Percentiles rank a stretch among this genome's conserved stretches.
Conservation (phyloP, 2,797 vertebrate species). For the Danionella dracula region DNA sequence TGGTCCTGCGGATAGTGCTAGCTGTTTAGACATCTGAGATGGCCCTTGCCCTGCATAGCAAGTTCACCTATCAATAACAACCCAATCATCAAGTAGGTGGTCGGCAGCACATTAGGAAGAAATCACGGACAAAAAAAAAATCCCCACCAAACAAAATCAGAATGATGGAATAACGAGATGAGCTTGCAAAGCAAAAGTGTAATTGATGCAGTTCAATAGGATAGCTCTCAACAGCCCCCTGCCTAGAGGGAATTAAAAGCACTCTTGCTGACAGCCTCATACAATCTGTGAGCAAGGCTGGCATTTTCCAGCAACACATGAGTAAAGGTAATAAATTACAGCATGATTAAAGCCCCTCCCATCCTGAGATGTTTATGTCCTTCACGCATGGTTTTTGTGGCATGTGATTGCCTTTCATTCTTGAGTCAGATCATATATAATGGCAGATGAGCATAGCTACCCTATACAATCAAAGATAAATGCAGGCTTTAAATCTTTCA, state of each 20-base stretch:
- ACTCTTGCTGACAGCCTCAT: conserved; percentile 6
- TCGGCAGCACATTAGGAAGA: neutral
- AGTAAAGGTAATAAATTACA: conserved; percentile 16
- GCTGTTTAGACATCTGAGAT: conserved; percentile 1
- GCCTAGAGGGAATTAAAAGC: conserved; percentile 33
- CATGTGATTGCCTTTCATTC: conserved; percentile 29
- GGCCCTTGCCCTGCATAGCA: neutral
- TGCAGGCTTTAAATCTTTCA: conserved; percentile 37
- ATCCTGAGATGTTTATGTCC: conserved; percentile 26
- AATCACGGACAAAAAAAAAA: neutral
- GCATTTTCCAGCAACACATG: conserved; percentile 24
- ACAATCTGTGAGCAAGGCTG: conserved; percentile 23
- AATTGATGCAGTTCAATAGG: conserved; percentile 18
- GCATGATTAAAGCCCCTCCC: conserved; percentile 25
- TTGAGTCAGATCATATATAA: conserved; percentile 24
- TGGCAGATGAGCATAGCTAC: conserved; percentile 20
- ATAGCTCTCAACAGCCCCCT: neutral
- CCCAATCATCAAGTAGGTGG: neutral
- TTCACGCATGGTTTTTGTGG: conserved; percentile 11
- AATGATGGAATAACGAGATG: neutral
- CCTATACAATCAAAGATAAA: conserved; percentile 37
- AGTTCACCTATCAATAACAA: conserved; percentile 14
- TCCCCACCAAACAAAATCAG: neutral
- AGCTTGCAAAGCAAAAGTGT: conserved; percentile 14
- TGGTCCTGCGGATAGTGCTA: conserved; percentile 6